Evolutionary conservation across 2,888 invertebrate genomes (phyloP).

Genomic region (Apodemia mormo): DNA sequence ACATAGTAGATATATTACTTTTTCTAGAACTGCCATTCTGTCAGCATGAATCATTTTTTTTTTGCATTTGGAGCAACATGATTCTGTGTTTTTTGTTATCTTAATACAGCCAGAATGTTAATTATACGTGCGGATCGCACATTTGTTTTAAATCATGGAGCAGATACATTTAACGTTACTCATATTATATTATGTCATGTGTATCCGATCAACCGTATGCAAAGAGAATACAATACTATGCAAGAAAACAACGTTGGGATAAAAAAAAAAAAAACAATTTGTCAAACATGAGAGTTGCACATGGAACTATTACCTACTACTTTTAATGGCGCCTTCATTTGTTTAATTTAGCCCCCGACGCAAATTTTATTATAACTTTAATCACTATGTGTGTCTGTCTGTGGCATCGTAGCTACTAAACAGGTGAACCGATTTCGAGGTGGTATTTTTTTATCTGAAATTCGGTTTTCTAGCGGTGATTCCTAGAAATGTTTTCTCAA

Average conservation of each 20-base stretch:
- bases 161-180: neutral
- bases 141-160: neutral
- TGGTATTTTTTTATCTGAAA: too few relatives aligned
- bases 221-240: neutral
- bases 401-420: too few relatives aligned
- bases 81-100: slow-evolving; percentile 13
- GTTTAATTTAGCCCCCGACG: too few relatives aligned
- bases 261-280: neutral
- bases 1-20: neutral
- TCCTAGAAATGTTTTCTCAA: too few relatives aligned
- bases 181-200: neutral
- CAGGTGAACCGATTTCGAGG: too few relatives aligned
- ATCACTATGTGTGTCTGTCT: too few relatives aligned
- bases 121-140: neutral
- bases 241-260: neutral
- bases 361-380: too few relatives aligned
- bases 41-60: slow-evolving; percentile 1
- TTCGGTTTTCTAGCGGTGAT: too few relatives aligned
- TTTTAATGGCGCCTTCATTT: too few relatives aligned
- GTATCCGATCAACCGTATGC: neutral
- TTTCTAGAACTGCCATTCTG: neutral
- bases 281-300: too few relatives aligned
- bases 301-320: too few relatives aligned
- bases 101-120: neutral
- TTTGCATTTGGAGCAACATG: slow-evolving; percentile 12